Percentiles rank a stretch among this genome's conserved stretches.
Evolutionary conservation across 1,140 invertebrate genomes (phyloP).

Genomic region (Drosophila pallidifrons): DNA sequence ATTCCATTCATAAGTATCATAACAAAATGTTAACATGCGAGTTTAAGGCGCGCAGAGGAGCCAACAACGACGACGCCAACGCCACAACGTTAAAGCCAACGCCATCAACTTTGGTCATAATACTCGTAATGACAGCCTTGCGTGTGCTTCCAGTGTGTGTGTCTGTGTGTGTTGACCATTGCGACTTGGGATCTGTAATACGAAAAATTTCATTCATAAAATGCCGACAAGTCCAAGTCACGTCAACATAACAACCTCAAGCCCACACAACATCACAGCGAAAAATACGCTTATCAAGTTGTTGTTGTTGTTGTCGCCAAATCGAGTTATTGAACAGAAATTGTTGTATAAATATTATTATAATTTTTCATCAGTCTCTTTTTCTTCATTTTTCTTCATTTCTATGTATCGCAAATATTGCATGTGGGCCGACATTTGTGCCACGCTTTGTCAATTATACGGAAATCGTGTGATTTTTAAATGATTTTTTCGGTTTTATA

Average conservation of each 20-base stretch:
- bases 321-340: conserved; percentile 26
- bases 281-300: conserved; percentile 75
- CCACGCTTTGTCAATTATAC: conserved; percentile 54
- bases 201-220: conserved; percentile 66
- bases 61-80: not conserved
- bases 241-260: conserved; percentile 33
- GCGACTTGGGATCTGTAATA: conserved; percentile 36
- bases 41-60: conserved; percentile 24
- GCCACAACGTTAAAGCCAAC: conserved; percentile 45
- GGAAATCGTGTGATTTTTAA: conserved; percentile 47
- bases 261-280: conserved; percentile 59
- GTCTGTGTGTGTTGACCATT: conserved; percentile 29
- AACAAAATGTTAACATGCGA: conserved; percentile 21
- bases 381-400: not conserved
- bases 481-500: conserved; percentile 15
- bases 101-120: conserved; percentile 49
- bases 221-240: conserved; percentile 55
- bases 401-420: conserved; percentile 30
- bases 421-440: conserved; percentile 57
- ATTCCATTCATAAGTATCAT: conserved; percentile 47
- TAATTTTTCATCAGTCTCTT: conserved; percentile 19
- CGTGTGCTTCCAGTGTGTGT: conserved; percentile 42
- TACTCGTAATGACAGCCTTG: conserved; percentile 73
- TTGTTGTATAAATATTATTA: conserved; percentile 27
- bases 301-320: conserved; percentile 38